Evolutionary conservation across 2,797 vertebrate genomes (phyloP), one percentile per base, ranked within the genome.

Genomic region (Sciurus vulgaris): DNA sequence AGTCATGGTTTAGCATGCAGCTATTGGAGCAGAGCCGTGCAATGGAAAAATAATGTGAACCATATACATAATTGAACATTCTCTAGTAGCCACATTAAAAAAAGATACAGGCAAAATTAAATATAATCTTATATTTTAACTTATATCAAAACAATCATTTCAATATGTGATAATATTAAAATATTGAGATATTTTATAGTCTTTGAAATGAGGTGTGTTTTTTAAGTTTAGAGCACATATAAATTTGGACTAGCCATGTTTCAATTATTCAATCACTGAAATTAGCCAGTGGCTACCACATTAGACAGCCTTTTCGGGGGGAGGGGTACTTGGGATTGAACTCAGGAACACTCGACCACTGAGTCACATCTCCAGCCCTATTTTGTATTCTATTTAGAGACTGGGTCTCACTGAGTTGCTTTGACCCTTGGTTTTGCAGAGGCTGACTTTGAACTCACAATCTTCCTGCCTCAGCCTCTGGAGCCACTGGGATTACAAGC

Each of bases 121-220:
- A 69, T 94, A 4, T 76, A 85, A 69, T 73, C 18, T 28, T 81
- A 59, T 72, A 94, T 86, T 94, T 84, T 54, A 86, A 86, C 30
- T 94, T 74, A 92, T 72, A 83, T 59, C 24, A 94, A 95, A 81
- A 74, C 56, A 74, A 35, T 20, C 54, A 59, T 56, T 74, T 41
- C 26, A 76, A 89, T 26, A 73, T 73, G 38, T 74, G 51, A 47
- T 91, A 74, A 47, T 89, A 74, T 70, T 83, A 89, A 77, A 92
- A 89, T 47, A 47, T 38, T 67, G 65, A 92, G 24, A 91, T 91
- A n/a, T 79, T 93, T 84, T 92, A 74, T 69, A 94, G 61, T 76
- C 61, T 82, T 86, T 94, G 54, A 93, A 96, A 73, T 4, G 30
- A 88, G 38, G 26, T 73, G 7, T 49, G 41, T 79, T 38, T 90